phyloP scores from a whole-genome alignment of 2,888 invertebrate species.

The Petrophora chlorosata region DNA sequence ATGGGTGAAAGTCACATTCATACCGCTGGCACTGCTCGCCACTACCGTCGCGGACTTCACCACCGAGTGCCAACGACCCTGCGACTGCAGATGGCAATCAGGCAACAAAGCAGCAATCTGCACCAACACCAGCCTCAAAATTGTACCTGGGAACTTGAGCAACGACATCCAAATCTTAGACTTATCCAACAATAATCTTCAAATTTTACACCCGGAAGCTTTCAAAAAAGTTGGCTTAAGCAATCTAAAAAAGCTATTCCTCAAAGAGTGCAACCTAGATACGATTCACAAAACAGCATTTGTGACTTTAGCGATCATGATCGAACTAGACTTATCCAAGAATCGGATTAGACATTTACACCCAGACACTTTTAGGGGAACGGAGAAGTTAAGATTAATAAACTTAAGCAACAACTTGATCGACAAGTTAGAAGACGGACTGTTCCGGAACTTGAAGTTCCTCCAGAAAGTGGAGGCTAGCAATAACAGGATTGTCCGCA shows the following conservation, averaged over 20 bases:
- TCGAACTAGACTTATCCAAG: conserved; percentile 91
- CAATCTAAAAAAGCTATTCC: conserved; percentile 91
- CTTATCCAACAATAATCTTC: conserved; percentile 88
- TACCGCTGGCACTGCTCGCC: conserved; percentile 59
- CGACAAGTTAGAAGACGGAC: conserved; percentile 87
- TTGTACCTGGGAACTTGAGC: conserved; percentile 89
- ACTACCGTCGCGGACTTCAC: conserved; percentile 81
- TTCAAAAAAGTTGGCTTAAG: conserved; percentile 88
- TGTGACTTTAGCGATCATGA: conserved; percentile 88
- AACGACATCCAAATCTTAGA: conserved; percentile 89
- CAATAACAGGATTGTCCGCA: conserved; percentile 88
- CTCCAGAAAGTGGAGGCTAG: conserved; percentile 91
- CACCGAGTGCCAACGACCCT: conserved; percentile 86
- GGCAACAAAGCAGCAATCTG: conserved; percentile 95
- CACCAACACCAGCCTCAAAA: conserved; percentile 85
- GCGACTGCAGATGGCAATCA: conserved; percentile 93
- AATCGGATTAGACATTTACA: conserved; percentile 88
- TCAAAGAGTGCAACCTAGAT: conserved; percentile 89
- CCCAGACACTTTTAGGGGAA: conserved; percentile 88
- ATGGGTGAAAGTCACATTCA: conserved; percentile 73
- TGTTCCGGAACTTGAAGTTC: conserved; percentile 89
- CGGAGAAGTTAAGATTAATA: conserved; percentile 88
- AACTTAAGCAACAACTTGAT: conserved; percentile 91
- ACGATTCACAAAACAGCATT: conserved; percentile 89
- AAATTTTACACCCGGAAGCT: conserved; percentile 85